phyloP scores from a whole-genome alignment of 1,140 invertebrate genomes.

The Temnothorax curvispinosus region DNA sequence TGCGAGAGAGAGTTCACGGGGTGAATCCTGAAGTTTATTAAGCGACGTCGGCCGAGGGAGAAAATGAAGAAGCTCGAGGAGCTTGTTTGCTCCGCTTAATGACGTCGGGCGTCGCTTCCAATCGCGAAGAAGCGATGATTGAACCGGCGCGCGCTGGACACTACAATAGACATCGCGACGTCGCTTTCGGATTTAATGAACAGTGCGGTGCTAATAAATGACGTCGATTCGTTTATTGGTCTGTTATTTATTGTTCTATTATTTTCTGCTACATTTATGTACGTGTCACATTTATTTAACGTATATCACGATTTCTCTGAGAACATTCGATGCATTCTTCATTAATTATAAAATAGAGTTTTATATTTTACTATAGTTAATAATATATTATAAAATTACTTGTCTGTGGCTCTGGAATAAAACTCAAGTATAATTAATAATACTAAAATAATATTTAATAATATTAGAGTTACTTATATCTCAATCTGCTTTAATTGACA shows the following conservation, averaged over 20 bases:
- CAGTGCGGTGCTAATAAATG: conserved; percentile 14
- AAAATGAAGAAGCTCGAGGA: conserved; percentile 49
- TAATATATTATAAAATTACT: background rate
- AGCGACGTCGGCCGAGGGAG: conserved; percentile 1
- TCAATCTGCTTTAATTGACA: background rate
- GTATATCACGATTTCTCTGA: background rate
- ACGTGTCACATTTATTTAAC: background rate
- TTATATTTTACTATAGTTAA: background rate
- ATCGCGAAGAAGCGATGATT: conserved; percentile 23
- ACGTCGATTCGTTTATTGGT: background rate
- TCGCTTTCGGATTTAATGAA: conserved; percentile 41
- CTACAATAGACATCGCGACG: conserved; percentile 1
- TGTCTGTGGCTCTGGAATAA: background rate
- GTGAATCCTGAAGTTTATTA: conserved; percentile 44
- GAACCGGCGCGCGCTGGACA: background rate
- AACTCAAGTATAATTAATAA: background rate
- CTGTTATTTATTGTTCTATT: background rate
- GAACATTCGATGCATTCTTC: background rate
- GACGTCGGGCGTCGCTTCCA: conserved; percentile 16
- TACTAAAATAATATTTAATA: background rate
- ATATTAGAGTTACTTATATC: background rate
- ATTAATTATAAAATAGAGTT: background rate
- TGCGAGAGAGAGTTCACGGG: conserved; percentile 23
- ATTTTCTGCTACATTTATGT: background rate
- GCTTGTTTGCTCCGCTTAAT: conserved; percentile 54